These are phyloP conservation scores for Clarias platycephalus DNA, from an alignment of 2,797 vertebrate genomes.

Conservation along the genomic window DNA sequence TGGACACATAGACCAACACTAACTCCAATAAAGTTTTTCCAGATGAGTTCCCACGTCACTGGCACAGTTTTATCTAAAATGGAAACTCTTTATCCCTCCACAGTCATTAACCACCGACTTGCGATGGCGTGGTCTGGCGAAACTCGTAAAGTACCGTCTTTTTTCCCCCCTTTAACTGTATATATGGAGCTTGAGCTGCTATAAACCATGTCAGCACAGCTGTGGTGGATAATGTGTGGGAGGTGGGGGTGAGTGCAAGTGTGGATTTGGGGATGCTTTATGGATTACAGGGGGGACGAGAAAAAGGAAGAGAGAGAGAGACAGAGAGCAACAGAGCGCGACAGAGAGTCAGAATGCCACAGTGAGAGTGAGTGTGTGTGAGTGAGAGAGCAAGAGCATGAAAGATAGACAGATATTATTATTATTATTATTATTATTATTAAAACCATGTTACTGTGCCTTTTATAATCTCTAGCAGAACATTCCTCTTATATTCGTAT, in stretches of 20 bases:
- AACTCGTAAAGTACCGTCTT: conserved; percentile 62
- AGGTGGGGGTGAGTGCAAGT: conserved; percentile 39
- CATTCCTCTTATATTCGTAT: background rate
- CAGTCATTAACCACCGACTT: conserved; percentile 61
- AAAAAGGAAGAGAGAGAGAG: conserved; percentile 21
- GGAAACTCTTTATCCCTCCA: conserved; percentile 60
- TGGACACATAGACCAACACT: conserved; percentile 38
- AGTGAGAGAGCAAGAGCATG: background rate
- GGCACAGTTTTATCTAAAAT: conserved; percentile 58
- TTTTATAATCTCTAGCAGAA: background rate
- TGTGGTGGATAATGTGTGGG: conserved; percentile 48
- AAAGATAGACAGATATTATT: background rate
- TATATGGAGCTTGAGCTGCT: conserved; percentile 50
- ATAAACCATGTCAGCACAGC: conserved; percentile 68
- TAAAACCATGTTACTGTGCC: background rate
- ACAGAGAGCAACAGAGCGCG: too few species aligned
- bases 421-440: background rate
- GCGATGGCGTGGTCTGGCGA: conserved; percentile 56
- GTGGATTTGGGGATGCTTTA: conserved; percentile 45
- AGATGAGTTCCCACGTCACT: conserved; percentile 47
- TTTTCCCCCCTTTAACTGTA: conserved; percentile 52
- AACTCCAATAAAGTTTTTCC: conserved; percentile 56
- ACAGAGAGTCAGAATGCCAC: background rate
- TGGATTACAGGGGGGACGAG: conserved; percentile 30
- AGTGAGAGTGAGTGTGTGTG: too few species aligned